phyloP scores from a whole-genome alignment of 2,113 vertebrate species.

The Melanostigma gelatinosum region DNA sequence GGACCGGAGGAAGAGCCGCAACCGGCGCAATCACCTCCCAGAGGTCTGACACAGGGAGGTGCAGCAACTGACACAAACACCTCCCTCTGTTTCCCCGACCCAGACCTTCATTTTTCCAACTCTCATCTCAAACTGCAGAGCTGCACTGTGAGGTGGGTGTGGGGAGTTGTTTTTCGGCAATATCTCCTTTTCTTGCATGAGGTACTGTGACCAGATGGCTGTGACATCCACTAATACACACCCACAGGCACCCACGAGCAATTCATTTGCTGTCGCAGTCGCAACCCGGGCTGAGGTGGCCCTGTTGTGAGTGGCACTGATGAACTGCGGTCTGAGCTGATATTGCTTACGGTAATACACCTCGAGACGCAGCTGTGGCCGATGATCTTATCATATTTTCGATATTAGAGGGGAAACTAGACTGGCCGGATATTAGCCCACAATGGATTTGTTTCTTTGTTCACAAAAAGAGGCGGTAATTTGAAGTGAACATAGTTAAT shows the following conservation, averaged over 20 bases:
- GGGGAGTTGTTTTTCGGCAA: slow-evolving; percentile 30
- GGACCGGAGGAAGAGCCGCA: slow-evolving; percentile 94
- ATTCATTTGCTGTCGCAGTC: neutral
- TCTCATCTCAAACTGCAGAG: slow-evolving; percentile 51
- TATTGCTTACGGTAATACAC: neutral
- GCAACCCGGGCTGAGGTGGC: slow-evolving; percentile 19
- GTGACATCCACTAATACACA: slow-evolving; percentile 54
- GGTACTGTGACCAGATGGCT: slow-evolving; percentile 69
- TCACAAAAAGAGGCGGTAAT: neutral
- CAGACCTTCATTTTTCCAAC: slow-evolving; percentile 21
- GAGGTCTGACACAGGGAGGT: slow-evolving; percentile 80
- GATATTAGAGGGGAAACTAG: slow-evolving; percentile 5
- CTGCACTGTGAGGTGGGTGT: slow-evolving; percentile 32
- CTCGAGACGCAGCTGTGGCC: neutral
- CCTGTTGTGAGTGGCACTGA: neutral
- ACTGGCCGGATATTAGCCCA: neutral
- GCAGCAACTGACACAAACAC: slow-evolving; percentile 16
- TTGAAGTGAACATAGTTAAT: neutral
- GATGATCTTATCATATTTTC: slow-evolving; percentile 18
- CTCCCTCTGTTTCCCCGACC: slow-evolving; percentile 11
- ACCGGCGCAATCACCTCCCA: slow-evolving; percentile 90
- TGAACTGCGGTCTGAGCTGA: slow-evolving; percentile 7
- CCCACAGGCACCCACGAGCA: slow-evolving; percentile 24
- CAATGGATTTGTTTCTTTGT: slow-evolving; percentile 14
- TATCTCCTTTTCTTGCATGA: slow-evolving; percentile 65